Percentiles rank a stretch among this genome's conserved stretches.
Conservation (phyloP, 2,797 vertebrate species). For the Neomorphus geoffroyi region DNA sequence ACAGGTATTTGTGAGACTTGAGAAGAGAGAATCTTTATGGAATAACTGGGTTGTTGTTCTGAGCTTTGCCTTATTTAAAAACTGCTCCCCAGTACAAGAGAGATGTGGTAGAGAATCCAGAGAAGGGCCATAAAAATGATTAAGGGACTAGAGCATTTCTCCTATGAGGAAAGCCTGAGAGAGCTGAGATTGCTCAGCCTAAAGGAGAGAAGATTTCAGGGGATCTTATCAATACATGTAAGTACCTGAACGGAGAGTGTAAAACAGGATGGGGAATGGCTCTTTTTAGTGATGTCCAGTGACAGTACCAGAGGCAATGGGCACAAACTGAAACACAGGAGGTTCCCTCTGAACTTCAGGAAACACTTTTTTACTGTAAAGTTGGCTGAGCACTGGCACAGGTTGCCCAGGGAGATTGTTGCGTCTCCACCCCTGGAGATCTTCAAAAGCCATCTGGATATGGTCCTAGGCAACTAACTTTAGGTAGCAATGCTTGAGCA, state of each 20-base stretch:
- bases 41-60: background rate
- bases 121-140: background rate
- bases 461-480: background rate
- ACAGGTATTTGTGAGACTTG: background rate
- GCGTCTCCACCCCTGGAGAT: background rate
- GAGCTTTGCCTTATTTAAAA: background rate
- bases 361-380: background rate
- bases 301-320: background rate
- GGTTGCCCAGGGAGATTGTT: background rate
- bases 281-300: background rate
- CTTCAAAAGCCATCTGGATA: accelerated
- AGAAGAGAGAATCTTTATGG: background rate
- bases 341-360: background rate
- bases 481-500: background rate
- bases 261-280: background rate
- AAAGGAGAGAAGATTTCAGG: background rate
- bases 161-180: background rate
- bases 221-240: background rate
- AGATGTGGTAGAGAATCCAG: background rate
- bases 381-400: background rate
- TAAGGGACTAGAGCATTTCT: background rate
- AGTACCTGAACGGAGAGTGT: background rate
- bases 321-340: background rate
- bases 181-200: background rate
- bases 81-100: background rate